These are phyloP conservation scores for Coreius guichenoti DNA, from an alignment of 2,797 vertebrate genomes.

Conservation along the genomic window DNA sequence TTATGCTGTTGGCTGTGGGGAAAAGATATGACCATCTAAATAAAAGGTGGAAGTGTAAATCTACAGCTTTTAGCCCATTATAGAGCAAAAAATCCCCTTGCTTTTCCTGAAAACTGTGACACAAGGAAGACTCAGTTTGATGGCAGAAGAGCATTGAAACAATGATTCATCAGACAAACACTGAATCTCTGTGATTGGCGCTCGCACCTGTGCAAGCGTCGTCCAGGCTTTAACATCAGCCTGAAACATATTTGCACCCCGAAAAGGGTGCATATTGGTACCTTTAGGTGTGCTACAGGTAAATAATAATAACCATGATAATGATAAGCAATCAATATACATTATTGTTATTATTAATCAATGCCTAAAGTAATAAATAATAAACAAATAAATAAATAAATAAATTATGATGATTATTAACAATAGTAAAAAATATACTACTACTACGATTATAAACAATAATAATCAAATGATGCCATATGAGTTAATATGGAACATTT, in stretches of 20 bases:
- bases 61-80: conserved; percentile 63
- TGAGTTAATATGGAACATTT: not conserved
- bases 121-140: conserved; percentile 18
- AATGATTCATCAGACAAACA: conserved; percentile 38
- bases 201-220: conserved; percentile 8
- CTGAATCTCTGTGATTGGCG: conserved; percentile 34
- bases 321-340: not conserved
- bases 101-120: conserved; percentile 13
- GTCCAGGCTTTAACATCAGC: not conserved
- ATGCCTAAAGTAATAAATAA: not conserved
- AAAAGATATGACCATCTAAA: conserved; percentile 76
- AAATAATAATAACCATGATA: not conserved
- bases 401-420: not conserved
- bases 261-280: not conserved
- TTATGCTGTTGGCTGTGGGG: conserved; percentile 75
- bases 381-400: not conserved
- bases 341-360: not conserved
- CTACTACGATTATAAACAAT: not conserved
- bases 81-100: conserved; percentile 45
- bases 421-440: not conserved
- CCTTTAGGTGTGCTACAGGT: not conserved
- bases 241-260: not conserved
- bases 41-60: conserved; percentile 74
- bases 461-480: not conserved
- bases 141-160: conserved; percentile 28